Evolutionary conservation across 1,140 invertebrate genomes (phyloP).

Genomic region (Alviniconcha marisindica): DNA sequence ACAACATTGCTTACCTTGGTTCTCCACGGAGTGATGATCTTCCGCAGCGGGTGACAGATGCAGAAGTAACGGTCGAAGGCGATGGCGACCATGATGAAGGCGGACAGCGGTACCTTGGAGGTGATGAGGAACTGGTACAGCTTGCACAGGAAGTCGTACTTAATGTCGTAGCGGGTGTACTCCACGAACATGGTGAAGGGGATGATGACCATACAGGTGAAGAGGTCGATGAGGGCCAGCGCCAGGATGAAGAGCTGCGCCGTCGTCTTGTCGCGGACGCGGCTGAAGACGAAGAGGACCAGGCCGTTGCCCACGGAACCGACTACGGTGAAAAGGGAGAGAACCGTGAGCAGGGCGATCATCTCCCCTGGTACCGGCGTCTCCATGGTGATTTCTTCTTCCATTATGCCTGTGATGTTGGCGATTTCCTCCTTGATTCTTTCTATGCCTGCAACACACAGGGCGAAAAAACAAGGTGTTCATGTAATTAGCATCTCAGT

Average conservation of each 20-base stretch:
- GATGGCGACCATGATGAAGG: constrained; percentile 70
- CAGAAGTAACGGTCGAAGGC: constrained; percentile 71
- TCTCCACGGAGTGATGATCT: constrained; percentile 46
- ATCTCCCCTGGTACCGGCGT: constrained; percentile 30
- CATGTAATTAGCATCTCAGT: too few relatives aligned
- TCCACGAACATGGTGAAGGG: constrained; percentile 69
- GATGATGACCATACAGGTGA: constrained; percentile 71
- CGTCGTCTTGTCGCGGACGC: constrained; percentile 67
- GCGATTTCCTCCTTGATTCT: neutral
- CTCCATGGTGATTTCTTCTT: neutral
- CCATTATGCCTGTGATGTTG: neutral
- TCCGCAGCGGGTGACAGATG: constrained; percentile 71
- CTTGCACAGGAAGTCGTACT: constrained; percentile 71
- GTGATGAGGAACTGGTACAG: constrained; percentile 73
- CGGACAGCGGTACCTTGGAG: constrained; percentile 68
- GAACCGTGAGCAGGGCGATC: constrained; percentile 38
- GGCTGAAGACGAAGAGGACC: constrained; percentile 72
- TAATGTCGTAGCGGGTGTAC: constrained; percentile 56
- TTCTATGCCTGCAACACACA: neutral
- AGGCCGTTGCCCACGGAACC: constrained; percentile 73
- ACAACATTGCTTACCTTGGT: too few relatives aligned
- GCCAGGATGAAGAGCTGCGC: constrained; percentile 73
- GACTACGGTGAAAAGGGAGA: constrained; percentile 56
- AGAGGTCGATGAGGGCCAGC: constrained; percentile 71
- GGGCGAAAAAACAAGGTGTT: too few relatives aligned